These are phyloP conservation scores for Trissoscelio sp. DNA, from an alignment of 2,888 invertebrate genomes.

Conservation along the genomic window DNA sequence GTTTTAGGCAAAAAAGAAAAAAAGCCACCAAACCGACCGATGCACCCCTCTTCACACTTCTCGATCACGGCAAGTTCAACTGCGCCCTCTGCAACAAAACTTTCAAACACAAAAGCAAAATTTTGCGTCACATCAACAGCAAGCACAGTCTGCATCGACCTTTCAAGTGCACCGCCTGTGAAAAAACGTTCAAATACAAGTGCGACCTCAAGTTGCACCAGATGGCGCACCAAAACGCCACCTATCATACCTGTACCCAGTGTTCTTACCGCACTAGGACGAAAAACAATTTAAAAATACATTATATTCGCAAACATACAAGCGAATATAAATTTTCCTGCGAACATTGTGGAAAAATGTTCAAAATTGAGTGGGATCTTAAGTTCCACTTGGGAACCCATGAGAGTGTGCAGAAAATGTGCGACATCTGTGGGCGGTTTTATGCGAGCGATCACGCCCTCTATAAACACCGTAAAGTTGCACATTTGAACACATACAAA, in stretches of 20 bases:
- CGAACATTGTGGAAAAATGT: constrained; percentile 85
- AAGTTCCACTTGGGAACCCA: constrained; percentile 78
- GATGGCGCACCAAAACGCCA: constrained; percentile 67
- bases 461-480: constrained; percentile 76
- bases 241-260: constrained; percentile 75
- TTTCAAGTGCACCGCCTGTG: constrained; percentile 73
- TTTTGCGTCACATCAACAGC: constrained; percentile 74
- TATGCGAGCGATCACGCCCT: constrained; percentile 77
- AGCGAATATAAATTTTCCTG: constrained; percentile 84
- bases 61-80: constrained; percentile 68
- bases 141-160: constrained; percentile 76
- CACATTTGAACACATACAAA: constrained; percentile 77
- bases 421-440: constrained; percentile 78
- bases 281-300: constrained; percentile 79
- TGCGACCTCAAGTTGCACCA: constrained; percentile 75
- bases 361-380: constrained; percentile 83
- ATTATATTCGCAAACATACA: constrained; percentile 79
- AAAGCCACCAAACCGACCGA: neutral
- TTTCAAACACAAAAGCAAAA: constrained; percentile 75
- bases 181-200: constrained; percentile 76
- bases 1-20: neutral
- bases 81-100: constrained; percentile 72
- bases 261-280: constrained; percentile 77
- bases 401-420: constrained; percentile 75
- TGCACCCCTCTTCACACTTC: constrained; percentile 45